A percentile compares a stretch with the other conserved stretches of the same genome.
Conservation (phyloP, 2,113 vertebrate species). For the Eulemur macaco region DNA sequence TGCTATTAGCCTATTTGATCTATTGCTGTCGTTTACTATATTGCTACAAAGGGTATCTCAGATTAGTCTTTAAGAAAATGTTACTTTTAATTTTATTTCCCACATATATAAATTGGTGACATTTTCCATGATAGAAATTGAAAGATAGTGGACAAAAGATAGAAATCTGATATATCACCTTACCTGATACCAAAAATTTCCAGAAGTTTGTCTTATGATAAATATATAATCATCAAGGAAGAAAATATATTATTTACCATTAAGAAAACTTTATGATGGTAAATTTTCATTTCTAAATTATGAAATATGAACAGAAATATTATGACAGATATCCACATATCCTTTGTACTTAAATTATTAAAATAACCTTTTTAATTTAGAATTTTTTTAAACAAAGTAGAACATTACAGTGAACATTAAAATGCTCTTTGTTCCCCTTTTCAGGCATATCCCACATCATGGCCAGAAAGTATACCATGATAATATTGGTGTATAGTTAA, state of each 20-base stretch:
- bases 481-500: not conserved
- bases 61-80: constrained; percentile 6
- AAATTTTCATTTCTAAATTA: not conserved
- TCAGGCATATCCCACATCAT: not conserved
- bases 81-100: constrained; percentile 20
- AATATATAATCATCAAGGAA: not conserved
- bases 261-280: not conserved
- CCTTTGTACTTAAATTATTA: not conserved
- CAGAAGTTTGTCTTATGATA: not conserved
- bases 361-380: not conserved
- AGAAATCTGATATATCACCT: not conserved
- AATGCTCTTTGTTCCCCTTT: not conserved
- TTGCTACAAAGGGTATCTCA: not conserved
- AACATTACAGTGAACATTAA: not conserved
- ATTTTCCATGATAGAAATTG: not conserved
- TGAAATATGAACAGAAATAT: not conserved
- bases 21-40: not conserved
- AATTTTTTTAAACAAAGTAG: not conserved
- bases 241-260: not conserved
- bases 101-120: not conserved
- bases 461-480: not conserved
- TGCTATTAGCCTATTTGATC: constrained; percentile 7
- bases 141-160: not conserved
- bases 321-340: not conserved
- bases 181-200: not conserved